Evolutionary conservation across 2,113 vertebrate genomes (phyloP), one percentile per base, ranked within the genome.

Genomic region (Pseudopodoces humilis): DNA sequence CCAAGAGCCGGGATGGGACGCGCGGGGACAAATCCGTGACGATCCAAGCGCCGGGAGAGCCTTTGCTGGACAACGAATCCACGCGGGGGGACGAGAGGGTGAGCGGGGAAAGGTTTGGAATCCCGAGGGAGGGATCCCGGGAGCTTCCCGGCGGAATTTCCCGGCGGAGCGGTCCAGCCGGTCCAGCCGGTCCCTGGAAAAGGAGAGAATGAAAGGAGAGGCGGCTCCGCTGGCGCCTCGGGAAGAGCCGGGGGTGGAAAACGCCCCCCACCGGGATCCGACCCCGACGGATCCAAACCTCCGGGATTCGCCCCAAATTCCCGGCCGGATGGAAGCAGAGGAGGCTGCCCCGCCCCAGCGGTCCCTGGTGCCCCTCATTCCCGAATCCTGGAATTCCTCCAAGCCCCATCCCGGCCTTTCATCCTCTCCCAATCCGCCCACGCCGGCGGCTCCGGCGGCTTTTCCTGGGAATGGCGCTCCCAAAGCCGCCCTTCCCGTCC

Each of bases 21-120:
- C 98, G 99, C 1, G 99, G 98, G 50, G 99, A 99, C 97, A 99
- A 99, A 79, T 99, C 99, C 0, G 99, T 99, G 81, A 99, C 99
- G 6, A 99, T 99, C 96, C 99, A 99, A 97, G 99, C 99, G 3
- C 99, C 99, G 0, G 99, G 99, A 19, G 99, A 99, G 75, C 99
- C 99, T 5, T 96, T 99, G 92, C 95, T 99, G 88, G 99, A 99
- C 83, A 99, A 99, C 1, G 99, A 99, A 95, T 99, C 99, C 2
- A 99, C 99, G 0, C 97, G 99, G 6, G 99, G 99, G 74, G 99
- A 99, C 2, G 99, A 99, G 35, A 86, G 99, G 98, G 99, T 99
- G 89, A 97, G 97, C 9, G 2, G 50, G 67, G 25, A 8, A 4
- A 3, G 16, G 52, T 22, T 7, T 3, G 71, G 53, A 4, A 33